Conservation (phyloP, 2,888 invertebrate genomes). For the Adelphocoris suturalis region DNA sequence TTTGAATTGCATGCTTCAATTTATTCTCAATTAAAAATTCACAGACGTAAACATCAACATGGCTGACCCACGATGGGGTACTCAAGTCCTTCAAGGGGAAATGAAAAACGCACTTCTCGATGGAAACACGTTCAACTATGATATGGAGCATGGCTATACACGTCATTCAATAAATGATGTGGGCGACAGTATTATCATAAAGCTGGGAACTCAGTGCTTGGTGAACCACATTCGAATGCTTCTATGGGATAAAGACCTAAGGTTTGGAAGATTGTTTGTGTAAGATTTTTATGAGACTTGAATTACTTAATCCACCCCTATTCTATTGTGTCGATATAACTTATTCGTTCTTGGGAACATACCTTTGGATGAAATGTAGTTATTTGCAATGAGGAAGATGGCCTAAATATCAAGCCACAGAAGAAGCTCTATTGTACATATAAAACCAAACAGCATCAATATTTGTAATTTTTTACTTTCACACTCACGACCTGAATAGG, state of each 20-base stretch:
- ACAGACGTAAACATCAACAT: constrained; percentile 95
- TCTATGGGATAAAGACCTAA: constrained; percentile 95
- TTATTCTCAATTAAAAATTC: background rate
- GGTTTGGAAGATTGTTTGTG: constrained; percentile 79
- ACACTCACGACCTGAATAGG: too few species aligned
- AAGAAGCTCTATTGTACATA: too few species aligned
- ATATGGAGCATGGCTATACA: constrained; percentile 94
- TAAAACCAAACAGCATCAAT: too few species aligned
- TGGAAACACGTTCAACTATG: constrained; percentile 91
- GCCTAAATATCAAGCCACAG: too few species aligned
- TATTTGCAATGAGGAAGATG: too few species aligned
- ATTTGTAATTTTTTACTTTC: too few species aligned
- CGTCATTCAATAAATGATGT: constrained; percentile 89
- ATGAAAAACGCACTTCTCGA: constrained; percentile 92
- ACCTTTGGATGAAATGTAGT: too few species aligned
- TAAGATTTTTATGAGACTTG: too few species aligned
- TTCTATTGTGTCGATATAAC: too few species aligned
- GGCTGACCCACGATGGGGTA: constrained; percentile 88
- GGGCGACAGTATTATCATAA: constrained; percentile 90
- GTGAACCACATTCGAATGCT: constrained; percentile 95
- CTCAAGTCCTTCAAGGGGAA: constrained; percentile 94
- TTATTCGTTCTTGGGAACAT: too few species aligned
- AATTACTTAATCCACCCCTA: too few species aligned
- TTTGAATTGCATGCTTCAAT: background rate
- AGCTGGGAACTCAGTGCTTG: constrained; percentile 90